phyloP scores from a whole-genome alignment of 1,140 invertebrate genomes.

The Odontomachus brunneus region DNA sequence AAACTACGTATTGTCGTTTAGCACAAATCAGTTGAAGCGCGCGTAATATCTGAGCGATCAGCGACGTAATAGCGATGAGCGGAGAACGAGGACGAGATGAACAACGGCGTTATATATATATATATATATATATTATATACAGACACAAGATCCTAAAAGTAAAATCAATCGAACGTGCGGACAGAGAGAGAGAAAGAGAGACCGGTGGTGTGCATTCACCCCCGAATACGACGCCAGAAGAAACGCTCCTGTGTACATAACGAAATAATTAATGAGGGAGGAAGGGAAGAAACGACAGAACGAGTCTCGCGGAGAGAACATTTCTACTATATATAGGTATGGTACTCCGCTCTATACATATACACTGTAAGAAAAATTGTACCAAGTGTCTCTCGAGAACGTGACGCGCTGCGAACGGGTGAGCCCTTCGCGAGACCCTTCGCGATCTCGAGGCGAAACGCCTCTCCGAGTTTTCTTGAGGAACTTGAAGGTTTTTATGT shows the following conservation, averaged over 20 bases:
- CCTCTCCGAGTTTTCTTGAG: background rate
- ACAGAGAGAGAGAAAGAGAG: slow-evolving; percentile 33
- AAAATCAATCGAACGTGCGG: slow-evolving; percentile 19
- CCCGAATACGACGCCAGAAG: slow-evolving; percentile 54
- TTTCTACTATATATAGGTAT: slow-evolving; percentile 48
- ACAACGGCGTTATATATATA: slow-evolving; percentile 28
- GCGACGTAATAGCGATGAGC: slow-evolving; percentile 30
- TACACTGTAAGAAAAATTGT: slow-evolving; percentile 51
- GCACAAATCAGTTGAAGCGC: slow-evolving; percentile 79
- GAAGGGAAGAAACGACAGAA: slow-evolving; percentile 6
- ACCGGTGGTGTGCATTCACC: slow-evolving; percentile 73
- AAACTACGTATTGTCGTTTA: slow-evolving; percentile 82
- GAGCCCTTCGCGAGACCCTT: background rate
- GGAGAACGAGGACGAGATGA: slow-evolving; percentile 38
- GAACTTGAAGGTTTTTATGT: slow-evolving; percentile 6
- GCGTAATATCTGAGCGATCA: slow-evolving; percentile 22
- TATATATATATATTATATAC: no score
- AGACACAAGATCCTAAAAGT: slow-evolving; percentile 27
- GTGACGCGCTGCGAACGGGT: background rate
- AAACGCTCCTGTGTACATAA: slow-evolving; percentile 78
- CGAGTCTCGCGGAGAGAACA: slow-evolving; percentile 61
- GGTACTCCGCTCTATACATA: slow-evolving; percentile 63
- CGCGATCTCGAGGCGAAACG: background rate
- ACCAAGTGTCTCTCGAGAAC: background rate
- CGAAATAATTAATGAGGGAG: slow-evolving; percentile 49